A percentile compares a stretch with the other conserved stretches of the same genome.
These are phyloP conservation scores for Tachina lurida DNA, from an alignment of 2,888 invertebrate species.

Conservation along the genomic window DNA sequence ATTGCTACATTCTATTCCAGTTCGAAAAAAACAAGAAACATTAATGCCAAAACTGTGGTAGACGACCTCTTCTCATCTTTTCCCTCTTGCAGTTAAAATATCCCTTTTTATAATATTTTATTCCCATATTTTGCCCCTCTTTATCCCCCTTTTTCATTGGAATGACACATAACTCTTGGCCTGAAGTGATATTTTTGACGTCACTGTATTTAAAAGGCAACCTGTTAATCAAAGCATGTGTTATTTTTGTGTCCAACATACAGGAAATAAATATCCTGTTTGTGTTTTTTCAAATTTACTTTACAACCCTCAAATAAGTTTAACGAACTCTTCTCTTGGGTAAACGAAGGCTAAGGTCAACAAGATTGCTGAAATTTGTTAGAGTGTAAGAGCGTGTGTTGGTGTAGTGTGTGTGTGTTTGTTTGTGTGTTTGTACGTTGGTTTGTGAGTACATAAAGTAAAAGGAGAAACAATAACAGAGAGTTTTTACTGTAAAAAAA, in stretches of 20 bases:
- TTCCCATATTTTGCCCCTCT: background rate
- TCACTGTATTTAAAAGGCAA: constrained; percentile 59
- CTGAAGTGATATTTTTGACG: constrained; percentile 32
- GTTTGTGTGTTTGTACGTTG: background rate
- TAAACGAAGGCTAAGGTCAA: constrained; percentile 69
- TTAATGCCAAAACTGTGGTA: background rate
- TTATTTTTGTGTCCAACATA: constrained; percentile 30
- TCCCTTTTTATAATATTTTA: background rate
- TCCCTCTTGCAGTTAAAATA: background rate
- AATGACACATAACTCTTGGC: constrained; percentile 14
- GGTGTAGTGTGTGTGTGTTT: background rate
- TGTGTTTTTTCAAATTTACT: constrained; percentile 1
- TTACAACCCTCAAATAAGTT: constrained; percentile 47
- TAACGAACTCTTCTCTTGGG: constrained; percentile 56
- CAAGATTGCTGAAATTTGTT: constrained; percentile 38
- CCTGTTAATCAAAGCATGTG: constrained; percentile 68
- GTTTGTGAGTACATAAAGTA: background rate
- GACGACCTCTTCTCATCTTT: background rate
- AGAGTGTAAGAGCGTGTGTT: background rate
- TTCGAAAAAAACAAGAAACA: background rate
- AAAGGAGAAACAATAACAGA: constrained; percentile 67
- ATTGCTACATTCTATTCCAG: background rate
- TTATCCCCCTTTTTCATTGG: constrained; percentile 30
- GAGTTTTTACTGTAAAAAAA: background rate
- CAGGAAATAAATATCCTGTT: constrained; percentile 61